phyloP scores from a whole-genome alignment of 1,140 invertebrate species.

The Habropoda laboriosa region DNA sequence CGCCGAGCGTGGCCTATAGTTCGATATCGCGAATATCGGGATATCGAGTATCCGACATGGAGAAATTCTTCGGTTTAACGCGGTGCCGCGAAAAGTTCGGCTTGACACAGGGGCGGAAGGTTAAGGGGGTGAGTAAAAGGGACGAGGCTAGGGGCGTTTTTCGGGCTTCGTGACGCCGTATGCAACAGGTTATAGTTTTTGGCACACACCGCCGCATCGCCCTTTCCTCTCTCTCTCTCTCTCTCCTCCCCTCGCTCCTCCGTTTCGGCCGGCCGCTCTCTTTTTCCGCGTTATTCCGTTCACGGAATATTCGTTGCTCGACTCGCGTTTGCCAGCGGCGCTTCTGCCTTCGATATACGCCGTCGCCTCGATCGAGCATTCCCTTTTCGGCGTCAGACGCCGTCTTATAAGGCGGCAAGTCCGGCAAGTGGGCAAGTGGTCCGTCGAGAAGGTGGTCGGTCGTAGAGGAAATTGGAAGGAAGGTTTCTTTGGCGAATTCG shows the following conservation, averaged over 20 bases:
- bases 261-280: constrained; percentile 48
- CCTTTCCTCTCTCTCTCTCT: constrained; percentile 56
- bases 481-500: no score
- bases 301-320: constrained; percentile 62
- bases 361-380: neutral
- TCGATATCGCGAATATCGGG: constrained; percentile 61
- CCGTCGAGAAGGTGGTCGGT: no score
- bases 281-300: constrained; percentile 56
- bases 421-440: no score
- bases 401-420: no score
- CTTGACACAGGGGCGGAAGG: constrained; percentile 58
- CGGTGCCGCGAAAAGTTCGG: constrained; percentile 61
- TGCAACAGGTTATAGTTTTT: constrained; percentile 83
- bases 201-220: constrained; percentile 77
- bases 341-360: constrained; percentile 40
- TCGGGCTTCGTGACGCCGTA: constrained; percentile 76
- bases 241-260: constrained; percentile 44
- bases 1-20: constrained; percentile 30
- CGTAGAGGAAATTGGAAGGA: no score
- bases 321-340: constrained; percentile 33
- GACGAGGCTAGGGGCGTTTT: constrained; percentile 80
- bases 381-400: neutral
- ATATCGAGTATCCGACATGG: constrained; percentile 60
- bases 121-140: constrained; percentile 65
- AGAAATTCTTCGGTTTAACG: constrained; percentile 58